These are phyloP conservation scores for Chaenodraco wilsoni DNA, from an alignment of 2,797 vertebrate species.

Conservation along the genomic window DNA sequence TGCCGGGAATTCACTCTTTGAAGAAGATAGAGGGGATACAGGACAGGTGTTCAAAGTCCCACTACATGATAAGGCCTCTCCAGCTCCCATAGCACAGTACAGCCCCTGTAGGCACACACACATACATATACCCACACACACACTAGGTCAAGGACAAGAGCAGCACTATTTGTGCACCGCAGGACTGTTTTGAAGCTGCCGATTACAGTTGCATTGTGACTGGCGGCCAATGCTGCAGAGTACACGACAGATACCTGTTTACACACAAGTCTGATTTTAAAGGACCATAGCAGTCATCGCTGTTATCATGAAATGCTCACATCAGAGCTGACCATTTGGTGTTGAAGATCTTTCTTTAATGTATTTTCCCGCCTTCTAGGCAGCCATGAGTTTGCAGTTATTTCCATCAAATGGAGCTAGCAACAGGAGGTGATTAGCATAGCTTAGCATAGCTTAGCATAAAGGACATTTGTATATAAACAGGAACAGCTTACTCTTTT, in stretches of 20 bases:
- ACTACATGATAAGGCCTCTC: constrained; percentile 78
- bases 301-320: background rate
- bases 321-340: background rate
- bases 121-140: constrained; percentile 26
- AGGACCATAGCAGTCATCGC: background rate
- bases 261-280: background rate
- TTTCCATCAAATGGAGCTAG: background rate
- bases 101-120: constrained; percentile 35
- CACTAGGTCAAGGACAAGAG: constrained; percentile 79
- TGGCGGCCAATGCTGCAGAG: background rate
- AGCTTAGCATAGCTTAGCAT: constrained; percentile 8
- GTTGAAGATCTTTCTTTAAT: background rate
- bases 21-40: constrained; percentile 72
- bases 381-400: background rate
- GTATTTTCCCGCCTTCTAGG: background rate
- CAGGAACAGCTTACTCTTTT: background rate
- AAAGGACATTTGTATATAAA: background rate
- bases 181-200: constrained; percentile 34
- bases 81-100: constrained; percentile 59
- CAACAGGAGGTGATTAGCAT: background rate
- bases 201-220: constrained; percentile 7
- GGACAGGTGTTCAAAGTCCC: constrained; percentile 91
- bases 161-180: constrained; percentile 26
- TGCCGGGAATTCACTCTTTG: constrained; percentile 57
- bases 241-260: constrained; percentile 7